phyloP scores from a whole-genome alignment of 2,888 invertebrate genomes.

The Hypsopygia costalis region DNA sequence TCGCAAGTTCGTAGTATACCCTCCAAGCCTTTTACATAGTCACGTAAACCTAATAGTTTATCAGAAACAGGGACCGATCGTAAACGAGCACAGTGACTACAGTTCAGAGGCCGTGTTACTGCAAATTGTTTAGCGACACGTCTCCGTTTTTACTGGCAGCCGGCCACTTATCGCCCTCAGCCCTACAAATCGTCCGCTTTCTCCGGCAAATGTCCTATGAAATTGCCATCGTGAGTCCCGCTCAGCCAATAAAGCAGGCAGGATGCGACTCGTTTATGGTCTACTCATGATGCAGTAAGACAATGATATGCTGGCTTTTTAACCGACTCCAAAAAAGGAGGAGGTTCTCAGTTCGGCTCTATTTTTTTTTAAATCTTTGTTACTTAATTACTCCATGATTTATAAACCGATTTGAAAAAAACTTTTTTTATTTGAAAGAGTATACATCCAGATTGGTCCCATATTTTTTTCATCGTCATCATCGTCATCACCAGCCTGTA shows the following conservation, averaged over 20 bases:
- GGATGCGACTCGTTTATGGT: constrained; percentile 64
- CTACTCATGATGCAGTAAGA: constrained; percentile 55
- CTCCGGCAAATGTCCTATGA: constrained; percentile 64
- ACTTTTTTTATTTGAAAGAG: too few relatives aligned
- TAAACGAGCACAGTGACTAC: not conserved
- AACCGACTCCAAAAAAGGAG: too few relatives aligned
- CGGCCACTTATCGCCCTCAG: constrained; percentile 52
- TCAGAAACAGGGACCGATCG: not conserved
- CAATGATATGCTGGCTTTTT: constrained; percentile 21
- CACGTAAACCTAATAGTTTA: too few relatives aligned
- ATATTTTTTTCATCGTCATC: too few relatives aligned
- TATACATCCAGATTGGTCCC: too few relatives aligned
- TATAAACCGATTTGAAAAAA: too few relatives aligned
- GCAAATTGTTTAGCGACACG: constrained; percentile 45
- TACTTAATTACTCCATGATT: too few relatives aligned
- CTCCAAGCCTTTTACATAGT: too few relatives aligned
- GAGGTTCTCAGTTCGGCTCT: too few relatives aligned
- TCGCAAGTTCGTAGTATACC: too few relatives aligned
- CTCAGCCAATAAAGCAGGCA: constrained; percentile 58
- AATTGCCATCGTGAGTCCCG: constrained; percentile 75
- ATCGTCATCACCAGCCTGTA: too few relatives aligned
- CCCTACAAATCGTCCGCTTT: constrained; percentile 59
- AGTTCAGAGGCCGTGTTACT: constrained; percentile 23
- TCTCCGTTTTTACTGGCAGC: constrained; percentile 38
- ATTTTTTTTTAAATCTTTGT: too few relatives aligned